A percentile compares a stretch with the other conserved stretches of the same genome.
Evolutionary conservation across 2,113 vertebrate genomes (phyloP).

Genomic region (Seriola dumerili): DNA sequence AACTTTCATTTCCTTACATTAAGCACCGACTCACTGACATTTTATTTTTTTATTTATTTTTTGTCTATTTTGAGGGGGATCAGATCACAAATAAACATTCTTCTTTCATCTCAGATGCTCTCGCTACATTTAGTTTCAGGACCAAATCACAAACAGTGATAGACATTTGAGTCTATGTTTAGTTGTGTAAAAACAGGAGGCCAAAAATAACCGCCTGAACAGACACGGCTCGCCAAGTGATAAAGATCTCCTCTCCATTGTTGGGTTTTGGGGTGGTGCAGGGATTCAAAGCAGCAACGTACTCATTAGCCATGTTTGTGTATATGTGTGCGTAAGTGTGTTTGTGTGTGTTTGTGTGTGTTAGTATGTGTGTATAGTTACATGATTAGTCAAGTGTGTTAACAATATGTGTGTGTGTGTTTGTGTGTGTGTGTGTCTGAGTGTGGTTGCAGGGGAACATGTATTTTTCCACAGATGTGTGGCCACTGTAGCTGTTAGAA

Average conservation of each 20-base stretch:
- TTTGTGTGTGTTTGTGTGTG: slow-evolving; percentile 29
- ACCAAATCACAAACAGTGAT: slow-evolving; percentile 37
- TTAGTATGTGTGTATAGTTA: slow-evolving; percentile 25
- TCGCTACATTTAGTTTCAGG: slow-evolving; percentile 24
- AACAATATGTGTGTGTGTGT: slow-evolving; percentile 33
- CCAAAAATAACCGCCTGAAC: slow-evolving; percentile 72
- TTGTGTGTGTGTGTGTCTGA: slow-evolving; percentile 2
- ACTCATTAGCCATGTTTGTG: slow-evolving; percentile 62
- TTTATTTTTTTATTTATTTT: background rate
- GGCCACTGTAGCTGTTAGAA: slow-evolving; percentile 13
- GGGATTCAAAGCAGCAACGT: slow-evolving; percentile 60
- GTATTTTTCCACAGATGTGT: slow-evolving; percentile 35
- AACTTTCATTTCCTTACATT: slow-evolving; percentile 47
- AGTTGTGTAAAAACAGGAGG: slow-evolving; percentile 61
- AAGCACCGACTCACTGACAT: background rate
- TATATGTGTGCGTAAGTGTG: slow-evolving; percentile 28
- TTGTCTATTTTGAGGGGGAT: background rate
- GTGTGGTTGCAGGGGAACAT: slow-evolving; percentile 1
- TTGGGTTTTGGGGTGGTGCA: slow-evolving; percentile 67
- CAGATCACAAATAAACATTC: slow-evolving; percentile 14
- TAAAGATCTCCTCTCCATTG: slow-evolving; percentile 81
- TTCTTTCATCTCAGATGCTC: slow-evolving; percentile 28
- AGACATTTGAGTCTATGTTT: slow-evolving; percentile 67
- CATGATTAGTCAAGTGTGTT: slow-evolving; percentile 21
- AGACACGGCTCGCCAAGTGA: slow-evolving; percentile 61